These are phyloP conservation scores for Zygogramma bicolorata DNA, from an alignment of 2,888 invertebrate genomes.

Conservation along the genomic window DNA sequence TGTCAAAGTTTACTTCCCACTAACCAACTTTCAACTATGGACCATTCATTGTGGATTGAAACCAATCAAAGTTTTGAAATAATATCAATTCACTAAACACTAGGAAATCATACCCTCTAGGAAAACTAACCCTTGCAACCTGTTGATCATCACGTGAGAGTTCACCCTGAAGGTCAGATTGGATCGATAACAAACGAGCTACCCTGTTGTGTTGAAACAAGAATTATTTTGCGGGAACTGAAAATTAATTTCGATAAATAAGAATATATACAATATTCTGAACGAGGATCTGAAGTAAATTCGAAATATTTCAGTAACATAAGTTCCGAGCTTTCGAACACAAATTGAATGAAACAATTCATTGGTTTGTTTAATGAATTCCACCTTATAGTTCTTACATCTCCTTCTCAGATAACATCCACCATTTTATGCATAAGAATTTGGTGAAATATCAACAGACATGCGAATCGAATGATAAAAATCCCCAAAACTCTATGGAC, in stretches of 20 bases:
- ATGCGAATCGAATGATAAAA: slow-evolving; percentile 36
- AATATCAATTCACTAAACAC: too few species aligned
- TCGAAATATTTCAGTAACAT: not conserved
- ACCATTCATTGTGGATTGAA: too few species aligned
- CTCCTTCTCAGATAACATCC: slow-evolving; percentile 10
- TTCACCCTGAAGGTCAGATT: not conserved
- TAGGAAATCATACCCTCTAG: too few species aligned
- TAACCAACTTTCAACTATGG: too few species aligned
- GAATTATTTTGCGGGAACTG: too few species aligned
- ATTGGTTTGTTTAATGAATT: too few species aligned
- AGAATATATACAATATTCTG: not conserved
- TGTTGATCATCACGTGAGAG: not conserved
- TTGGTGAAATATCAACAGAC: slow-evolving; percentile 41
- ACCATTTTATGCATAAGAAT: slow-evolving; percentile 47
- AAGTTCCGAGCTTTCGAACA: not conserved
- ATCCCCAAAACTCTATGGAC: slow-evolving; percentile 41
- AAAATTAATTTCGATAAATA: too few species aligned
- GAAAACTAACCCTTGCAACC: not conserved
- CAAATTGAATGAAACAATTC: slow-evolving; percentile 7
- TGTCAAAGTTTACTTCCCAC: too few species aligned
- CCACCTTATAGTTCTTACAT: too few species aligned
- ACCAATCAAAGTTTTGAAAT: not conserved
- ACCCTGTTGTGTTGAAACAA: too few species aligned
- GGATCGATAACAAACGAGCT: too few species aligned
- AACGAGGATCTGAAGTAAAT: not conserved